Base-by-base conservation (phyloP, 2,888 invertebrate genomes). In the Platerodrilus igneus region DNA sequence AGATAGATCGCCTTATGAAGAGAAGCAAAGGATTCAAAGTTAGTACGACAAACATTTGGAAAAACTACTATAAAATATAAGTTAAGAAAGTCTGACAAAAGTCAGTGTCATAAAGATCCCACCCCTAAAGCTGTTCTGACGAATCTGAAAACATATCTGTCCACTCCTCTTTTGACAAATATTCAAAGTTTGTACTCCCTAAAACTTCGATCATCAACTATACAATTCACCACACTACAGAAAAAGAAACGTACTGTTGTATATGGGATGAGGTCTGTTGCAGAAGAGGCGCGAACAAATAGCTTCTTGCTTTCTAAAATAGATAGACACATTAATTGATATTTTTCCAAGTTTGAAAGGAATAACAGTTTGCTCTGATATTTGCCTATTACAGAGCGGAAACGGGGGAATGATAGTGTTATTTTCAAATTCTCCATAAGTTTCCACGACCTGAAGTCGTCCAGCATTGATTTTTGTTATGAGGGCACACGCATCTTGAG, bases 211-310 rank as follows among this genome's bases (percentile, higher is more conserved):
- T n/a, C 44, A 47, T 16, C 41, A 45, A 21, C 41, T 35, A 2
- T 21, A 43, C 7, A 41, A 49, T 25, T 28, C 44, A n/a, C 47
- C 44, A 44, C 47, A 44, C 3, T 39, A 28, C 9, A 47, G 44
- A 23, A 39, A 40, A 18, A 44, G 41, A 10, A 44, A 38, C 7
- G 22, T 34, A 9, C 10, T 49, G 45, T 19, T 34, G 37, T 7
- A 37, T 45, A 35, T 50, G 42, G 42, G 41, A 48, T 33, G 43
- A 50, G 31, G 40, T 45, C n/a, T 27, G 40, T 14, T 28, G 38
- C 15, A 41, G 43, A 9, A 38, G 47, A 32, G 50, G 50, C 3
- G 43, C 26, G 17, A 48, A 45, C 32, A 43, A 50, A 42, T 37
- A 41, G 31, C 47, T 1, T 50, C 47, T 11, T 37, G 38, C 20